phyloP scores from a whole-genome alignment of 2,797 vertebrate genomes.

The Channa striata region DNA sequence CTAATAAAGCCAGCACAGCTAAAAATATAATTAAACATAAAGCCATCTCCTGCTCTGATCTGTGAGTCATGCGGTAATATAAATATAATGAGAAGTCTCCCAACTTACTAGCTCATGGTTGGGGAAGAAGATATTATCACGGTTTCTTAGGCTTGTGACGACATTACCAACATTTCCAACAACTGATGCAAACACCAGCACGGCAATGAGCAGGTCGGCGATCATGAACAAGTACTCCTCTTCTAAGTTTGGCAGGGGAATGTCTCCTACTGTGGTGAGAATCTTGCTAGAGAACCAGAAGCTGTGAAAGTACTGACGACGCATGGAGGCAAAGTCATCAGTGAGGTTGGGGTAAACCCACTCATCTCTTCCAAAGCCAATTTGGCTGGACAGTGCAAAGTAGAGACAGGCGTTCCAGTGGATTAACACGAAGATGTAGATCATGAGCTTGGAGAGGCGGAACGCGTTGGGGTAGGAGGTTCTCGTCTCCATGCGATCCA shows the following conservation, averaged over 20 bases:
- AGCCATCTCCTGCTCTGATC: not conserved
- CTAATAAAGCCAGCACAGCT: not conserved
- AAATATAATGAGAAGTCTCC: not conserved
- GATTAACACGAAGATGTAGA: slow-evolving; percentile 91
- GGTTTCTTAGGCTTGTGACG: slow-evolving; percentile 86
- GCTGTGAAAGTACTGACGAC: slow-evolving; percentile 92
- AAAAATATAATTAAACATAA: not conserved
- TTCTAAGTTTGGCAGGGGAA: slow-evolving; percentile 78
- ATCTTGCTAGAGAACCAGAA: slow-evolving; percentile 94
- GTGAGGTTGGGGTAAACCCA: slow-evolving; percentile 93
- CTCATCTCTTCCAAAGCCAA: slow-evolving; percentile 88
- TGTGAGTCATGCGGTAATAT: no score
- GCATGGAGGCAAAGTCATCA: slow-evolving; percentile 72
- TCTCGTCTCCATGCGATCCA: slow-evolving; percentile 91
- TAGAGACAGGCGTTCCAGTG: slow-evolving; percentile 95
- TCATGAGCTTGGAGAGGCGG: slow-evolving; percentile 91
- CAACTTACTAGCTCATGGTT: slow-evolving; percentile 86
- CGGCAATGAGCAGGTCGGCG: slow-evolving; percentile 89
- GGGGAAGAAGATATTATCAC: slow-evolving; percentile 89
- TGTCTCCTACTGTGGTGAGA: slow-evolving; percentile 92
- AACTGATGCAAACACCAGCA: slow-evolving; percentile 93
- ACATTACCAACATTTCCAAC: slow-evolving; percentile 91
- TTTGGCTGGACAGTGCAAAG: slow-evolving; percentile 87
- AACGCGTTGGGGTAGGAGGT: slow-evolving; percentile 90
- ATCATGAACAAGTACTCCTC: slow-evolving; percentile 93